Evolutionary conservation across 2,888 invertebrate genomes (phyloP).

Genomic region (Ferdinandea cuprea): DNA sequence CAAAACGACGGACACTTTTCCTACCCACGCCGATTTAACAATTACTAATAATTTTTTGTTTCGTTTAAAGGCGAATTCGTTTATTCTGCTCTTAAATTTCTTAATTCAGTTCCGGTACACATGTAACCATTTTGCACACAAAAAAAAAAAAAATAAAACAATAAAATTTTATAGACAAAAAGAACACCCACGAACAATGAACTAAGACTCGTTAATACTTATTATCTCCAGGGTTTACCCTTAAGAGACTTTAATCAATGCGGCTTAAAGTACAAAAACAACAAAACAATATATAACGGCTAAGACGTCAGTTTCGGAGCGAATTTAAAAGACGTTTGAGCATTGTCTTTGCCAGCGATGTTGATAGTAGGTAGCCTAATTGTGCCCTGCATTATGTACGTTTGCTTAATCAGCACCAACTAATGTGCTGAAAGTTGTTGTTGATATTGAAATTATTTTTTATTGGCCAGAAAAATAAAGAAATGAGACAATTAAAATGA

Average conservation of each 20-base stretch:
- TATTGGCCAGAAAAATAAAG: conserved; percentile 18
- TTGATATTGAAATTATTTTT: conserved; percentile 16
- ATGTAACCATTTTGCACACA: conserved; percentile 1
- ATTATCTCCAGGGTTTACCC: conserved; percentile 1
- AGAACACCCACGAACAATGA: not conserved
- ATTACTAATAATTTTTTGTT: not conserved
- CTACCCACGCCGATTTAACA: not conserved
- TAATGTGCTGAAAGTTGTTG: conserved; percentile 6
- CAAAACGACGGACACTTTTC: not conserved
- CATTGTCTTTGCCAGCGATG: not conserved
- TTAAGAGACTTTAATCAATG: conserved; percentile 14
- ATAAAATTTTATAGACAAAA: conserved; percentile 1
- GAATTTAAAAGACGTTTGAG: conserved; percentile 42
- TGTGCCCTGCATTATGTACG: conserved; percentile 3
- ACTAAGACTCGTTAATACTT: not conserved
- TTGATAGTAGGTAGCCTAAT: conserved; percentile 9
- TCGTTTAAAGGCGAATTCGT: conserved; percentile 1
- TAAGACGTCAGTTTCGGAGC: conserved; percentile 32
- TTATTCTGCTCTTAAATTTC: conserved; percentile 2
- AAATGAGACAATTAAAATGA: conserved; percentile 29
- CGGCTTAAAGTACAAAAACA: not conserved
- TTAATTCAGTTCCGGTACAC: conserved; percentile 14
- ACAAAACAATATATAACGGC: not conserved
- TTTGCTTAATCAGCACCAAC: conserved; percentile 31
- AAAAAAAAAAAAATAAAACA: not conserved